phyloP scores from a whole-genome alignment of 2,797 vertebrate species.

The Microtus agrestis region DNA sequence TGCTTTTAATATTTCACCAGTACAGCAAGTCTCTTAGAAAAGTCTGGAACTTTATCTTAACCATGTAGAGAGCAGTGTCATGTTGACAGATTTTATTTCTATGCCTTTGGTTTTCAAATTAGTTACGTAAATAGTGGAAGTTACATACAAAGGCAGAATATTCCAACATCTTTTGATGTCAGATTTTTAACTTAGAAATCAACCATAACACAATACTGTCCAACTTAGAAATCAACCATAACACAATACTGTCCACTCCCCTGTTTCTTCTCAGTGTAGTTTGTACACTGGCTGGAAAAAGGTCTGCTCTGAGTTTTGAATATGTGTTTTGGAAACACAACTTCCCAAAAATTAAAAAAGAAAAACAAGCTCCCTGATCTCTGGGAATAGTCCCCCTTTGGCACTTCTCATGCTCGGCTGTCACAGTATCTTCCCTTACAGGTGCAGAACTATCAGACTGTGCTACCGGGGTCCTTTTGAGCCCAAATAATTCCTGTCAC shows the following conservation, averaged over 20 bases:
- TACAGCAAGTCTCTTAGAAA: conserved; percentile 43
- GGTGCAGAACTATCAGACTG: conserved; percentile 7
- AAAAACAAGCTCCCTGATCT: neutral
- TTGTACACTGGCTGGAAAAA: conserved; percentile 50
- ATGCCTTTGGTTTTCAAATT: conserved; percentile 61
- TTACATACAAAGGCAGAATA: conserved; percentile 58
- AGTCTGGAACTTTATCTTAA: conserved; percentile 55
- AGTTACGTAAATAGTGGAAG: conserved; percentile 65
- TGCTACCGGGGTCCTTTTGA: neutral
- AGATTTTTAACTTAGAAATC: conserved; percentile 64
- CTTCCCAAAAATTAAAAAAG: conserved; percentile 65
- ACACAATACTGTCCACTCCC: conserved; percentile 9
- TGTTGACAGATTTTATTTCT: conserved; percentile 57
- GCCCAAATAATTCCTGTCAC: conserved; percentile 49
- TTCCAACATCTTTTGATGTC: conserved; percentile 60
- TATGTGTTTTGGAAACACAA: conserved; percentile 40
- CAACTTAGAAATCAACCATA: conserved; percentile 51
- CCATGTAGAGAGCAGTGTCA: conserved; percentile 48
- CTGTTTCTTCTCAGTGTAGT: conserved; percentile 45
- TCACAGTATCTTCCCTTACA: conserved; percentile 44
- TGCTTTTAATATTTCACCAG: conserved; percentile 68
- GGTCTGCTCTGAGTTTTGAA: conserved; percentile 53
- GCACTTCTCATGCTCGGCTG: neutral
- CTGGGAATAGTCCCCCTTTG: conserved; percentile 58
- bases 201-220: conserved; percentile 56